Evolutionary conservation across 2,888 invertebrate species (phyloP), one percentile per base, ranked within the genome.

Genomic region (Galeopsomyia nigrocyanea): DNA sequence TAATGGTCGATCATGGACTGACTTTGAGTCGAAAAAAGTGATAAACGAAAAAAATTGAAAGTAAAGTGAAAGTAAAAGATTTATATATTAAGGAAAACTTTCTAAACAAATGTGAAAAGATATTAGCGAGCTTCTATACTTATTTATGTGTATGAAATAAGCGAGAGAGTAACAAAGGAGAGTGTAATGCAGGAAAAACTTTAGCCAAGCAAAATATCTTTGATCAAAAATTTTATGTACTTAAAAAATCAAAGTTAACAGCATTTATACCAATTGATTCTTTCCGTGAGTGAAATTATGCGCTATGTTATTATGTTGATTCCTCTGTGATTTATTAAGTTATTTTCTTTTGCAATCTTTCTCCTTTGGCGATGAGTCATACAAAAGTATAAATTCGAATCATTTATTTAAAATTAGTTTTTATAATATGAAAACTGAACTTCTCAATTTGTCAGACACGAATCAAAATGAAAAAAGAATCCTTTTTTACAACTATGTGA

Each of bases 11-110:
- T 74, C 67, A 56, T 76, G 70, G 58, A 67, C 74, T 71, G 50
- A 62, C 58, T 62, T 75, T 77, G 75, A 76, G 77, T 78, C 76
- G 73, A 66, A 22, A 68, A 71, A 77, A 76, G 77, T 78, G 78
- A 78, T 78, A 78, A 39, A 73, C 46, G 21, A 50, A 66, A 67
- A 72, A 69, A 73, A 66, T 53, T 72, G 68, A 72, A 76, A 76
- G 60, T 70, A 71, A 72, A 71, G 64, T 61, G 65, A 22, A 39
- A 39, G 39, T 39, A 39, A 39, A 39, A 74, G 64, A 60, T 74
- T 74, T 74, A 71, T 71, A 68, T 68, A 68, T 57, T 73, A 73
- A 57, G 65, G 55, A 39, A 26, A 64, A 68, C 62, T 74, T 74
- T 74, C 50, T 68, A 71, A 70, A 64, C 39, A 39, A 74, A 68